Evolutionary conservation across 2,113 vertebrate species (phyloP).

Genomic region (Etheostoma cragini): DNA sequence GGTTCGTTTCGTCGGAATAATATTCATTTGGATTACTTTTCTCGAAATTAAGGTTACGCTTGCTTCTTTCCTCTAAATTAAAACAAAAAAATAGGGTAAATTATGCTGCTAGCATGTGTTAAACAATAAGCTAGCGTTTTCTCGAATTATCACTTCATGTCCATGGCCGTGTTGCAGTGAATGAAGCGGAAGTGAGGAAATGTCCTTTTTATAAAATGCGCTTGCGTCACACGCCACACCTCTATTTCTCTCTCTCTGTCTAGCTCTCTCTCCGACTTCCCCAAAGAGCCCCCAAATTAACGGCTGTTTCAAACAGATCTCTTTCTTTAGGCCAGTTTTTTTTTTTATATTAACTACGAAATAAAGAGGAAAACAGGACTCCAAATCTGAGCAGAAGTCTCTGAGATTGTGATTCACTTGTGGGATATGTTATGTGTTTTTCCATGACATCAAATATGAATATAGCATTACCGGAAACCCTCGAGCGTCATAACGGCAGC

Average conservation of each 20-base stretch:
- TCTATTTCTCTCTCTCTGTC: too few species aligned
- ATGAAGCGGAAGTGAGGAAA: background rate
- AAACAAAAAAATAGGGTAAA: background rate
- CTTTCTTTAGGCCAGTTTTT: too few species aligned
- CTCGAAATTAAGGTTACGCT: too few species aligned
- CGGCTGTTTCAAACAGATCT: too few species aligned
- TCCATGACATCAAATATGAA: background rate
- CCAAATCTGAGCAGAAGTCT: background rate
- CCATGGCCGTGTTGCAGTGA: background rate
- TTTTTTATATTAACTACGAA: too few species aligned
- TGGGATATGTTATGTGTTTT: slow-evolving; percentile 5
- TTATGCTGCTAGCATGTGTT: background rate
- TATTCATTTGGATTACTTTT: background rate
- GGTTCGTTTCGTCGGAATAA: background rate
- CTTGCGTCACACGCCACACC: too few species aligned
- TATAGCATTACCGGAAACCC: background rate
- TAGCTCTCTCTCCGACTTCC: too few species aligned
- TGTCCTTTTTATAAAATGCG: too few species aligned
- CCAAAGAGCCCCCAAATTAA: too few species aligned
- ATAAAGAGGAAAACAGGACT: too few species aligned
- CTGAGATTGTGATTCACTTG: fast-evolving
- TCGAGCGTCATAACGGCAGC: too few species aligned
- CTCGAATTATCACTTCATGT: fast-evolving
- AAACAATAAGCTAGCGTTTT: slow-evolving; percentile 2
- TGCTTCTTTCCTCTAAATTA: too few species aligned